Conservation (phyloP, 2,113 vertebrate species). For the Zosterops pallidus region DNA sequence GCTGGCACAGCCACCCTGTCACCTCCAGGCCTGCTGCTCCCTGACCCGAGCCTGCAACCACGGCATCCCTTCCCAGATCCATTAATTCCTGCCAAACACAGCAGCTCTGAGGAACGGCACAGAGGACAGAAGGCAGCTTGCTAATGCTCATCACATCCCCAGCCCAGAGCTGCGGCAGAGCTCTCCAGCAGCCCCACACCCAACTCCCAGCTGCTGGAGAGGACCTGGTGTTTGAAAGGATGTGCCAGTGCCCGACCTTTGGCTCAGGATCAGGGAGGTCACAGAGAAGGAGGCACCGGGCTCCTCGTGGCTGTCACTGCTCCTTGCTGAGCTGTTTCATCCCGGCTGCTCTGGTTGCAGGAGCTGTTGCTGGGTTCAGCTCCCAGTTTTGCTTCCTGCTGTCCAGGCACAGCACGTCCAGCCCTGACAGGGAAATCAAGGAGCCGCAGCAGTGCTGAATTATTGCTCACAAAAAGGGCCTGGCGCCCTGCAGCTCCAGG, state of each 20-base stretch:
- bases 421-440: not conserved
- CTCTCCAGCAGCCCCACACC: not conserved
- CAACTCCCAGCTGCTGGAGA: not conserved
- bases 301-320: not conserved
- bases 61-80: not conserved
- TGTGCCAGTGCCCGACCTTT: not conserved
- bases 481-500: accelerated
- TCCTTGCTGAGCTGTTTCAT: not conserved
- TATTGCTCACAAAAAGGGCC: not conserved
- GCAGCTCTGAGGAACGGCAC: not conserved
- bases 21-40: constrained; percentile 18
- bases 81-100: constrained; percentile 12
- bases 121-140: not conserved
- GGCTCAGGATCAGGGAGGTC: not conserved
- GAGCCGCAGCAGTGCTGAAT: not conserved
- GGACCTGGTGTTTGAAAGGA: not conserved
- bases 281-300: accelerated
- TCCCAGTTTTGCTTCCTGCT: not conserved
- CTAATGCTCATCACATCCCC: not conserved
- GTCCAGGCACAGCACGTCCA: accelerated
- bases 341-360: not conserved
- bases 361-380: not conserved
- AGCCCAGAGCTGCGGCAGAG: not conserved
- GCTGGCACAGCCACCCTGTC: constrained; percentile 1
- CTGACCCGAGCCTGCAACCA: not conserved